Evolutionary conservation across 2,113 vertebrate species (phyloP).

Genomic region (Prochilodus magdalenae): DNA sequence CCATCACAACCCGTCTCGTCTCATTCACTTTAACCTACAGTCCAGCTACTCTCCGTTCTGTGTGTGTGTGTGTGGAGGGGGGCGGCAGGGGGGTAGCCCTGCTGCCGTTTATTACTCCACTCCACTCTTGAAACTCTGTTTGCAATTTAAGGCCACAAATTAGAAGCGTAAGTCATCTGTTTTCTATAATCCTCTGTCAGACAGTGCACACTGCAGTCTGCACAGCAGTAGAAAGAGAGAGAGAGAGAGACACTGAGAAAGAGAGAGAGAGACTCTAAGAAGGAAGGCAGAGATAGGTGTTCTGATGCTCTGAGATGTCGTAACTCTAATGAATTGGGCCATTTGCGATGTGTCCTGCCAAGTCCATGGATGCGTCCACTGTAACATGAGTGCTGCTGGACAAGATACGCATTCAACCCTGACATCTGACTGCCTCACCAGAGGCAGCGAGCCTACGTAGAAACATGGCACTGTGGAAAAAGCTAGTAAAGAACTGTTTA

Average conservation of each 20-base stretch:
- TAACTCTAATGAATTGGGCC: conserved; percentile 2
- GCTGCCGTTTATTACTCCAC: conserved; percentile 91
- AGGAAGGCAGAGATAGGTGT: conserved; percentile 12
- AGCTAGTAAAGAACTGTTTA: too few species aligned
- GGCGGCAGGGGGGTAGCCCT: conserved; percentile 74
- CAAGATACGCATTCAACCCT: neutral
- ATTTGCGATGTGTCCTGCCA: neutral
- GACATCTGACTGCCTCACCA: neutral
- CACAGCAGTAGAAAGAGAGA: conserved; percentile 19
- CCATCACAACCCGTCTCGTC: conserved; percentile 91
- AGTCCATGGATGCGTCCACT: neutral
- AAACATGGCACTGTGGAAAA: too few species aligned
- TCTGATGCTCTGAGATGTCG: conserved; percentile 6
- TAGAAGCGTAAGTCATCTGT: conserved; percentile 99
- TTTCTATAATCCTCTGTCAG: conserved; percentile 98
- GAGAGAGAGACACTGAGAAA: conserved; percentile 16
- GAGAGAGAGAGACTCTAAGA: neutral
- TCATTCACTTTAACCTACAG: conserved; percentile 91
- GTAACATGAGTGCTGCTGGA: neutral
- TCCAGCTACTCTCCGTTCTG: conserved; percentile 83
- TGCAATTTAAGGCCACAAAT: conserved; percentile 99
- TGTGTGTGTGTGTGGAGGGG: conserved; percentile 76
- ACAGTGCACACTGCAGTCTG: conserved; percentile 79
- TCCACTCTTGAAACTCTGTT: conserved; percentile 98
- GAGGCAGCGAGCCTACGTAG: too few species aligned